phyloP scores from a whole-genome alignment of 1,140 invertebrate species.

The Drosophila tani region DNA sequence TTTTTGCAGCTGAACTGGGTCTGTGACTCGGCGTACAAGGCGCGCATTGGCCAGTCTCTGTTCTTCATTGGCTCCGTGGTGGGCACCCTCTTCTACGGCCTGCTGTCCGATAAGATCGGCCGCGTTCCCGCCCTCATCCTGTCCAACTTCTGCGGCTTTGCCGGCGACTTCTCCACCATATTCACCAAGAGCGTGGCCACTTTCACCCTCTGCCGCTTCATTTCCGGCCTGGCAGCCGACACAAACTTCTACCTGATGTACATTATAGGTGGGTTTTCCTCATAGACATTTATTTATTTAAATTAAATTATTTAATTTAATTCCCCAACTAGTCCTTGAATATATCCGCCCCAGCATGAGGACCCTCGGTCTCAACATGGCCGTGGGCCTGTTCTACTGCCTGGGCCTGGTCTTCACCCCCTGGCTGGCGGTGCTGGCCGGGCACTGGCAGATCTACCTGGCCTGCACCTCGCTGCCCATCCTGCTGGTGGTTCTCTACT shows the following conservation, averaged over 20 bases:
- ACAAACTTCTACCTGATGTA: slow-evolving; percentile 89
- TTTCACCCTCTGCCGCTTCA: slow-evolving; percentile 86
- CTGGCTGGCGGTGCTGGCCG: slow-evolving; percentile 86
- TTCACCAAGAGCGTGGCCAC: slow-evolving; percentile 85
- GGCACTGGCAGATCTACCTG: slow-evolving; percentile 86
- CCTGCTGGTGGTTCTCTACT: slow-evolving; percentile 85
- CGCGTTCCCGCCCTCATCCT: slow-evolving; percentile 87
- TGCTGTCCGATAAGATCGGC: slow-evolving; percentile 87
- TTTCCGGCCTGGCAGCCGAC: slow-evolving; percentile 88
- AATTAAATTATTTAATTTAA: neutral
- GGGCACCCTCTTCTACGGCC: slow-evolving; percentile 87
- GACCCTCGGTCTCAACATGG: slow-evolving; percentile 87
- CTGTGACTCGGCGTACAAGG: slow-evolving; percentile 87
- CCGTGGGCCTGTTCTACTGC: slow-evolving; percentile 87
- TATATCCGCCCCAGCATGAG: slow-evolving; percentile 87
- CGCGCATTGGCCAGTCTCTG: slow-evolving; percentile 87
- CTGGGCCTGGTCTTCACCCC: slow-evolving; percentile 86
- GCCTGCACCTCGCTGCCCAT: slow-evolving; percentile 86
- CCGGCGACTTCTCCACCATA: slow-evolving; percentile 87
- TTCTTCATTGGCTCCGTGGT: slow-evolving; percentile 88
- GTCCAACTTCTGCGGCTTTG: slow-evolving; percentile 86
- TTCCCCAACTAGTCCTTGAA: slow-evolving; percentile 86
- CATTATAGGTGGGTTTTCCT: slow-evolving; percentile 86
- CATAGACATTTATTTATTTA: neutral
- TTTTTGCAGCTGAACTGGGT: slow-evolving; percentile 87